A percentile compares a stretch with the other conserved stretches of the same genome.
Evolutionary conservation across 2,888 invertebrate genomes (phyloP).

Genomic region (Entomobrya proxima): DNA sequence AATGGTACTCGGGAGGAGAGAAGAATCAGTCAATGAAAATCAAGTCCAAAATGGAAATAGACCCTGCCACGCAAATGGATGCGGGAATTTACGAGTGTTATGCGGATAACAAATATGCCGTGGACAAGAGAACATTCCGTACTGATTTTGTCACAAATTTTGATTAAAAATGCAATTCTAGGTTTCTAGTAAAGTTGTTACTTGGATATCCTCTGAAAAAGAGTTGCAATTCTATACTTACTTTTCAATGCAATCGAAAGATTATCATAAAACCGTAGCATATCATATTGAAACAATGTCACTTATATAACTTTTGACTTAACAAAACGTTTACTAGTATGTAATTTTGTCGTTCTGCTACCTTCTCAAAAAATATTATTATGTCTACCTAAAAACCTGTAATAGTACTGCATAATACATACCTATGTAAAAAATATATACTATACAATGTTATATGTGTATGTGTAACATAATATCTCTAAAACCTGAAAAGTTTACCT

Average conservation of each 20-base stretch:
- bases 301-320: background rate
- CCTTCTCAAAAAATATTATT: too few species aligned
- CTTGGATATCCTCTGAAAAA: background rate
- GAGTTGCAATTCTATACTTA: background rate
- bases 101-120: constrained; percentile 95
- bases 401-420: too few species aligned
- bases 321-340: background rate
- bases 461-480: background rate
- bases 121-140: constrained; percentile 93
- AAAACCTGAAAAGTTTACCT: constrained; percentile 37
- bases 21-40: constrained; percentile 79
- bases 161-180: constrained; percentile 79
- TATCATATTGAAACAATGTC: constrained; percentile 8
- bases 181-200: background rate
- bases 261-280: constrained; percentile 9
- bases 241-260: constrained; percentile 4
- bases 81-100: constrained; percentile 93
- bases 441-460: too few species aligned
- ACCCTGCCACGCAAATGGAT: constrained; percentile 96
- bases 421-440: background rate
- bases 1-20: constrained; percentile 90
- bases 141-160: constrained; percentile 94
- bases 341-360: too few species aligned
- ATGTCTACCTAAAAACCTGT: too few species aligned
- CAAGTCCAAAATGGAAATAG: constrained; percentile 95